Conservation (phyloP, 1,140 invertebrate genomes). For the Lordiphosa collinella region DNA sequence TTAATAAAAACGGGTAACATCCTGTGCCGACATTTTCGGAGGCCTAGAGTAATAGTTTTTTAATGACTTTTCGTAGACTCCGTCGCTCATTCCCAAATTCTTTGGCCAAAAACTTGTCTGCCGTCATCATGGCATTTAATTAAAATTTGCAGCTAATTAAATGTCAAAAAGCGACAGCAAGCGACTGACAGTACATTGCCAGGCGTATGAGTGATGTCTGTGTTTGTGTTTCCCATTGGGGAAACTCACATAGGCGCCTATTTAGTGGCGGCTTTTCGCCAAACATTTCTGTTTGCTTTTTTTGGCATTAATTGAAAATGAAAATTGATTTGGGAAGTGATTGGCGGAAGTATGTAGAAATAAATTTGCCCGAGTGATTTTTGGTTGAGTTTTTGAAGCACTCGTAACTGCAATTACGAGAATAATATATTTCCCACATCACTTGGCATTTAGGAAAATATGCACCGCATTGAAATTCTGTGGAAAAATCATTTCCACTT, state of each 20-base stretch:
- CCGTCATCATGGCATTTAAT: slow-evolving; percentile 60
- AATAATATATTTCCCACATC: slow-evolving; percentile 6
- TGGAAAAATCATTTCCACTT: slow-evolving; percentile 17
- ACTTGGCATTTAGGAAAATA: too few relatives aligned
- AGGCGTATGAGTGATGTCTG: slow-evolving; percentile 60
- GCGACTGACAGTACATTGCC: slow-evolving; percentile 43
- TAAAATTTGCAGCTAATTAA: slow-evolving; percentile 72
- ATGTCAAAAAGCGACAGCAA: slow-evolving; percentile 46
- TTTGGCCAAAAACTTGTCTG: slow-evolving; percentile 47
- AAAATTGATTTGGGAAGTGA: slow-evolving; percentile 22
- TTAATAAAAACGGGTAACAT: slow-evolving; percentile 50
- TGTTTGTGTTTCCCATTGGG: slow-evolving; percentile 7
- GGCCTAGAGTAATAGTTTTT: slow-evolving; percentile 63
- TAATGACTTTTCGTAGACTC: slow-evolving; percentile 53
- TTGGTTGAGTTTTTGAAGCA: background rate
- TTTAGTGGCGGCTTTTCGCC: slow-evolving; percentile 13
- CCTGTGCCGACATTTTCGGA: slow-evolving; percentile 38
- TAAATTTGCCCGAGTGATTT: slow-evolving; percentile 38
- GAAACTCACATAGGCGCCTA: slow-evolving; percentile 12
- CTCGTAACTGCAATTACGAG: slow-evolving; percentile 21
- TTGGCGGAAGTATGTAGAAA: slow-evolving; percentile 8
- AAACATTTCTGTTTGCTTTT: slow-evolving; percentile 23
- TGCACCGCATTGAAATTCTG: background rate
- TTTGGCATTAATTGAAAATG: slow-evolving; percentile 54
- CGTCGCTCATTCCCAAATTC: slow-evolving; percentile 13